Evolutionary conservation across 1,140 invertebrate genomes (phyloP).

Genomic region (Neuroterus valhalla): DNA sequence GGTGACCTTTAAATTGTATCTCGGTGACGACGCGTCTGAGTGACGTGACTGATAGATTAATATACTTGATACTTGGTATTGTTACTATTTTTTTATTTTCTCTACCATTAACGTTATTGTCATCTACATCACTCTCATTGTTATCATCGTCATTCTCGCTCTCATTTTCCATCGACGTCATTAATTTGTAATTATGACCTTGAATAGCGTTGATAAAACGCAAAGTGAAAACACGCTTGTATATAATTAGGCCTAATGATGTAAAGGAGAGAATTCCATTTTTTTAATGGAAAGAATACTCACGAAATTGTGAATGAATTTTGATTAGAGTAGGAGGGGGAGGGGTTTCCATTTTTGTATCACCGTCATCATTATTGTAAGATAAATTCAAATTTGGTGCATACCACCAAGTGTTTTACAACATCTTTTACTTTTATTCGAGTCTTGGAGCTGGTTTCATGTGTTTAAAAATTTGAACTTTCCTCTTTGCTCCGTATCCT

Average conservation of each 20-base stretch:
- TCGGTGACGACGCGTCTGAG: constrained; percentile 17
- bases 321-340: constrained; percentile 30
- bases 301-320: constrained; percentile 42
- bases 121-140: constrained; percentile 2
- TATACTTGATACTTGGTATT: constrained; percentile 25
- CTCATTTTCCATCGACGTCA: constrained; percentile 11
- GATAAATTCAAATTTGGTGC: constrained; percentile 35
- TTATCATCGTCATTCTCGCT: constrained; percentile 26
- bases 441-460: too few species aligned
- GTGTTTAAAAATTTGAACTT: too few species aligned
- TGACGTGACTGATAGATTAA: constrained; percentile 24
- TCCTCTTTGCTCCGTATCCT: too few species aligned
- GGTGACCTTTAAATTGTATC: constrained; percentile 49
- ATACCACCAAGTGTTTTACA: not conserved
- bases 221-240: constrained; percentile 41
- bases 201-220: not conserved
- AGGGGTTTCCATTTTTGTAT: constrained; percentile 41
- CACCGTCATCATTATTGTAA: constrained; percentile 24
- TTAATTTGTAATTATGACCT: constrained; percentile 7
- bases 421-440: too few species aligned
- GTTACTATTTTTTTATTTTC: constrained; percentile 28
- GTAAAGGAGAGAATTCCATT: constrained; percentile 59
- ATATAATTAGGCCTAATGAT: constrained; percentile 57
- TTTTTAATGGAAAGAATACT: constrained; percentile 52
- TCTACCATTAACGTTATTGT: constrained; percentile 11